Evolutionary conservation across 1,140 invertebrate species (phyloP).

Genomic region (Subanguina moxae): DNA sequence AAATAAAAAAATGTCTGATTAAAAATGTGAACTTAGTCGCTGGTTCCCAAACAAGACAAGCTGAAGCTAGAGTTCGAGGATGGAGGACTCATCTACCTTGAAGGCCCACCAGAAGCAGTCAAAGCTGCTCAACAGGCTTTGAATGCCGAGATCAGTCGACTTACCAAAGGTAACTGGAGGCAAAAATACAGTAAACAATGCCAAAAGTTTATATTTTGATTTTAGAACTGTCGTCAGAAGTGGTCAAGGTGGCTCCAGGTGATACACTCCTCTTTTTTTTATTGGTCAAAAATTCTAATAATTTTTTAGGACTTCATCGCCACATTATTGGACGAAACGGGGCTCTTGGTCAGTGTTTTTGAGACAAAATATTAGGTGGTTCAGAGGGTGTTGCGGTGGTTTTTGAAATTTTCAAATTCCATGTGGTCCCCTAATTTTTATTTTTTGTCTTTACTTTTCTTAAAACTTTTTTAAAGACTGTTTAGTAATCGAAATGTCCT

Average conservation of each 20-base stretch:
- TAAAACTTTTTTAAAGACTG: too few relatives aligned
- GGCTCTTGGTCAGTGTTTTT: slow-evolving; percentile 65
- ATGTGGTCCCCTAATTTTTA: too few relatives aligned
- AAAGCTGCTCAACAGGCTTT: slow-evolving; percentile 76
- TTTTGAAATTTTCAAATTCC: too few relatives aligned
- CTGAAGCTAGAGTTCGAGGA: slow-evolving; percentile 90
- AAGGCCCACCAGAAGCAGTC: slow-evolving; percentile 91
- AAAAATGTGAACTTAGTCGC: slow-evolving; percentile 20
- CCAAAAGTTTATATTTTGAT: too few relatives aligned
- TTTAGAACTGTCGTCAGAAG: slow-evolving; percentile 70
- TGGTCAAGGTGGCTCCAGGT: slow-evolving; percentile 77
- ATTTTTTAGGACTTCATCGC: slow-evolving; percentile 70
- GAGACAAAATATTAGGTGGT: too few relatives aligned
- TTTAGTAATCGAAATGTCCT: too few relatives aligned
- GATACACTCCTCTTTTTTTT: too few relatives aligned
- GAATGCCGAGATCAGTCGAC: slow-evolving; percentile 74
- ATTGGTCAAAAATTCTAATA: too few relatives aligned
- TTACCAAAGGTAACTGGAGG: slow-evolving; percentile 64
- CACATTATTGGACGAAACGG: slow-evolving; percentile 95
- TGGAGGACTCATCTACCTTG: slow-evolving; percentile 84
- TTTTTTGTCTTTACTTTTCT: slow-evolving; percentile 9
- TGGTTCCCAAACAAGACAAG: slow-evolving; percentile 61
- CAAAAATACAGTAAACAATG: too few relatives aligned
- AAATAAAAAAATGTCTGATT: too few relatives aligned
- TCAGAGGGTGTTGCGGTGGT: too few relatives aligned